phyloP scores from a whole-genome alignment of 2,888 invertebrate genomes.

The Congeria kusceri region DNA sequence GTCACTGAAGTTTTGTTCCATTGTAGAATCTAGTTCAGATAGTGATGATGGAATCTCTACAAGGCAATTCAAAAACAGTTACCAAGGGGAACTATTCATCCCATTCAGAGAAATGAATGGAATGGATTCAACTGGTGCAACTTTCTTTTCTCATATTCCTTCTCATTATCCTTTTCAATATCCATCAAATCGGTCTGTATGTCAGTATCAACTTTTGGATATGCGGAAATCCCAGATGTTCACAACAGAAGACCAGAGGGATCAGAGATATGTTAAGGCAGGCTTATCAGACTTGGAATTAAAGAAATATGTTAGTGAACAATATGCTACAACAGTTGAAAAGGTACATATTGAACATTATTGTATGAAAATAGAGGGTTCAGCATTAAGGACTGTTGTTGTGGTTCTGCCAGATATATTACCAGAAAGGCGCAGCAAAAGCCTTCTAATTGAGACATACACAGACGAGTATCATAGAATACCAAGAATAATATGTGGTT shows the following conservation, averaged over 20 bases:
- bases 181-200: no score
- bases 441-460: neutral
- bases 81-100: no score
- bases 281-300: neutral
- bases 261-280: neutral
- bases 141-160: no score
- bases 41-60: no score
- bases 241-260: neutral
- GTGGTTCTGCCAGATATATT: neutral
- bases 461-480: neutral
- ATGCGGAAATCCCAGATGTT: neutral
- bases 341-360: neutral
- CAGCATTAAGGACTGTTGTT: neutral
- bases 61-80: no score
- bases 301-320: conserved; percentile 3
- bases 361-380: neutral
- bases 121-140: no score
- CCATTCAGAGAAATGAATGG: no score
- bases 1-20: no score
- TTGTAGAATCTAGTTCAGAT: no score
- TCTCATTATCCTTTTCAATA: no score
- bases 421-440: no score
- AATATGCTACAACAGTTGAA: neutral
- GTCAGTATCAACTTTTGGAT: conserved; percentile 4
- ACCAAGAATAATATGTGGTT: neutral